Evolutionary conservation across 2,797 vertebrate genomes (phyloP), one percentile per base, ranked within the genome.

Genomic region (Echiichthys vipera): DNA sequence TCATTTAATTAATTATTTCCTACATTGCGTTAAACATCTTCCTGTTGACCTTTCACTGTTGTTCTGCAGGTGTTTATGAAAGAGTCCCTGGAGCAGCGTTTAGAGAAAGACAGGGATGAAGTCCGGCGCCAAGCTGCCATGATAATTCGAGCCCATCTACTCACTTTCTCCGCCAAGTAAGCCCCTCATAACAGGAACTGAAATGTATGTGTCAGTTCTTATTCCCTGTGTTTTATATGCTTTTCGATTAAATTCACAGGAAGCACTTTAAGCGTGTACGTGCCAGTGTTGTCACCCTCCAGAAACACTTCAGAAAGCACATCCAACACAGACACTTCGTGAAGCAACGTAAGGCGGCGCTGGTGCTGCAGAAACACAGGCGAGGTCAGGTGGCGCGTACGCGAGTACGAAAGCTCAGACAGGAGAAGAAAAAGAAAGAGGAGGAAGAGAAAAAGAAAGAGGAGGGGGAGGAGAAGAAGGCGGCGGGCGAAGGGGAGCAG

Each of bases 131-230:
- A 94, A 71, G 95, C 95, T 0, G 96, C 96, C 56, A 86, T 96
- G 92, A 92, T 96, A 78, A 97, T 98, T 91, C 91, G 94, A 84
- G 97, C 96, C 58, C 94, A 97, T 77, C 89, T 97, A 47, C 96
- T 97, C 79, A 93, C 96, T 80, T 97, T 96, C 88, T 96, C 93
- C 65, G 95, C 96, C 89, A 97, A 96, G 97, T 97, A 93, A 91
- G 92, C 55, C 7, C 40, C 14, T 65, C 46, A 12, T 13, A 32
- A 20, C 7, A 34, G 6, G 6, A 36, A 25, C 22, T 30, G 0
- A 65, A n/a, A 12, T 18, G 11, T 55, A 2, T 29, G 10, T 59
- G 1, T 37, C 42, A 0, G 13, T 53, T 65, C 7, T 34, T 20
- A 56, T 12, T 36, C 18, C 10, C 12, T 29, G 12, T 37, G 0